Evolutionary conservation across 2,797 vertebrate species (phyloP), one percentile per base, ranked within the genome.

Genomic region (Sphenopsis melanotis): DNA sequence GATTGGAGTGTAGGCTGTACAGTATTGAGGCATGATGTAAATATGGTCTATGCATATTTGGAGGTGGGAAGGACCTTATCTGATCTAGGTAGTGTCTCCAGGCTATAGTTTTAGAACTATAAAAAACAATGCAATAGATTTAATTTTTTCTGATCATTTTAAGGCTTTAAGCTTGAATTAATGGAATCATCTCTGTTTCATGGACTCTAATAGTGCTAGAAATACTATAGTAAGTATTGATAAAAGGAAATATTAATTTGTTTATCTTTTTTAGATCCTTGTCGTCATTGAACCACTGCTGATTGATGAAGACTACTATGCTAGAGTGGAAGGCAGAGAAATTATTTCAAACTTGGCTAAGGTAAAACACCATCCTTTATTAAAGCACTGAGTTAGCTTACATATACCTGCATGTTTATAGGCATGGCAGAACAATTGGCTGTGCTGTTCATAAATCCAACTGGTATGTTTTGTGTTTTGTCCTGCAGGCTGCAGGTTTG

Each of bases 291-390:
- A 99, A 95, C 99, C 99, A 2, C 95, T 99, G 92, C 97, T 99
- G 96, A 99, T 99, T 97, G 99, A 99, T 99, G 99, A 99, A 97
- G 99, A 99, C 94, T 99, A 99, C 94, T 99, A 99, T 56, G 99
- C 99, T 96, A 98, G 99, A 98, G 99, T 99, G 63, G 99, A 99
- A 97, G 99, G 99, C 96, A 98, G 99, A 98, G 99, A 99, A 96
- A 99, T 99, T 91, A 99, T 99, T 97, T 99, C 99, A 24, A 99
- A 99, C 97, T 98, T 99, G 98, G 99, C 99, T 69, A 99, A 99
- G 99, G 99, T 99, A 85, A 65, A 60, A 34, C 36, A 49, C 11
- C 13, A 29, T 47, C 24, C 14, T 77, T 76, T 4, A 7, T 65
- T 69, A 69, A 52, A 52, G 13, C 63, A 41, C 32, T 1, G 6